These are phyloP conservation scores for Dinocampus coccinellae DNA, from an alignment of 2,888 invertebrate species.

Conservation along the genomic window DNA sequence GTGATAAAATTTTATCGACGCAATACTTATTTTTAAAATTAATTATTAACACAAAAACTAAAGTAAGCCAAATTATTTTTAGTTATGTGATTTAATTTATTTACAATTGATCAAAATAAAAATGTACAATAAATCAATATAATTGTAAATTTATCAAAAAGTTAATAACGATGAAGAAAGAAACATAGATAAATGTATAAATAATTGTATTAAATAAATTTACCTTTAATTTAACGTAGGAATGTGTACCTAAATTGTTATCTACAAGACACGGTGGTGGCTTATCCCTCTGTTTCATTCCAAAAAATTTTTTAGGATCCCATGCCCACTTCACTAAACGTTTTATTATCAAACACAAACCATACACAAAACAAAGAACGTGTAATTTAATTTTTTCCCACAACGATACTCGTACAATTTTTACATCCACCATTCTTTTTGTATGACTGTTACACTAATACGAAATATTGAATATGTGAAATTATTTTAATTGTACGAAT, in stretches of 20 bases:
- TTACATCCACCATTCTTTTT: slow-evolving; percentile 43
- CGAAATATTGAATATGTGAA: too few relatives aligned
- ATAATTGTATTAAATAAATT: too few relatives aligned
- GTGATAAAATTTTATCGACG: neutral
- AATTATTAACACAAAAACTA: neutral
- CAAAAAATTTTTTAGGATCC: slow-evolving; percentile 70
- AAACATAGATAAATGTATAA: too few relatives aligned
- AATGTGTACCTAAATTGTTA: slow-evolving; percentile 74
- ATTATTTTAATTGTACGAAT: too few relatives aligned
- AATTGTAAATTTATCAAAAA: too few relatives aligned
- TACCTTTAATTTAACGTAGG: slow-evolving; percentile 77
- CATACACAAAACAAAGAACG: slow-evolving; percentile 70
- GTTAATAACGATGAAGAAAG: too few relatives aligned
- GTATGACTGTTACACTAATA: neutral
- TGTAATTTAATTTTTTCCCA: slow-evolving; percentile 71
- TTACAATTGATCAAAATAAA: too few relatives aligned
- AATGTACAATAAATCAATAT: too few relatives aligned
- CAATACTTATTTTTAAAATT: too few relatives aligned
- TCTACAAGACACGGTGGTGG: slow-evolving; percentile 76
- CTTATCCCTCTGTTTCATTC: slow-evolving; percentile 70
- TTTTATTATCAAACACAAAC: slow-evolving; percentile 71
- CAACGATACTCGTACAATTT: slow-evolving; percentile 70
- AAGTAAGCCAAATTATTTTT: neutral
- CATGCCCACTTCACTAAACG: slow-evolving; percentile 71
- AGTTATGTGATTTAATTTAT: too few relatives aligned